These are phyloP conservation scores for Mercenaria mercenaria DNA, from an alignment of 1,140 invertebrate species.

Conservation along the genomic window DNA sequence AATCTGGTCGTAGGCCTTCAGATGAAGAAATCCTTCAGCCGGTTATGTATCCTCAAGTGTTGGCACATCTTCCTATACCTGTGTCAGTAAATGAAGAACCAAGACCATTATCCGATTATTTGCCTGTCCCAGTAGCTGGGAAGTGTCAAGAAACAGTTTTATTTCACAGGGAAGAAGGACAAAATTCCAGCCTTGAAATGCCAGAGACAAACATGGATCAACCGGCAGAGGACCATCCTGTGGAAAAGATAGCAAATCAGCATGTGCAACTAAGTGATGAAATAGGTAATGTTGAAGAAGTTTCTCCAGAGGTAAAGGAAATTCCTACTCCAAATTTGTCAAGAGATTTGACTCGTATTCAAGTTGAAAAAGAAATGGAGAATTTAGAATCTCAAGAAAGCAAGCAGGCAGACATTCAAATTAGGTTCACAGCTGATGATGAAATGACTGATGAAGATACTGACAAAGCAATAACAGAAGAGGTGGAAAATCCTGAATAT, in stretches of 20 bases:
- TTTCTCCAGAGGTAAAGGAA: no score
- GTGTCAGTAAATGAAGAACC: not conserved
- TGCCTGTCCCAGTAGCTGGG: not conserved
- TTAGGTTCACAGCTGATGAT: not conserved
- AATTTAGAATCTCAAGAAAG: not conserved
- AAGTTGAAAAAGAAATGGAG: not conserved
- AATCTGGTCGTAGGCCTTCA: not conserved
- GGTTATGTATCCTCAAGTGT: not conserved
- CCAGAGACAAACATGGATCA: no score
- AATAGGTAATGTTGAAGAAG: no score
- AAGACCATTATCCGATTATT: not conserved
- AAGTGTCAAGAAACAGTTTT: no score
- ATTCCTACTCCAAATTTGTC: no score
- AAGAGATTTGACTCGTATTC: not conserved
- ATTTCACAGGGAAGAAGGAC: no score
- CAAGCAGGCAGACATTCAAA: not conserved
- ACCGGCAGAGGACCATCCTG: no score
- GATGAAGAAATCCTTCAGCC: not conserved
- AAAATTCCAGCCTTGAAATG: no score
- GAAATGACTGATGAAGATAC: not conserved
- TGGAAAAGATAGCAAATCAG: no score
- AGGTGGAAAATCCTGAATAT: not conserved
- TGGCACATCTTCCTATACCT: not conserved
- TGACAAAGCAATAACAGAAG: not conserved
- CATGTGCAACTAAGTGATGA: no score